Conservation (phyloP, 2,888 invertebrate genomes). For the Mythimna ferrago region DNA sequence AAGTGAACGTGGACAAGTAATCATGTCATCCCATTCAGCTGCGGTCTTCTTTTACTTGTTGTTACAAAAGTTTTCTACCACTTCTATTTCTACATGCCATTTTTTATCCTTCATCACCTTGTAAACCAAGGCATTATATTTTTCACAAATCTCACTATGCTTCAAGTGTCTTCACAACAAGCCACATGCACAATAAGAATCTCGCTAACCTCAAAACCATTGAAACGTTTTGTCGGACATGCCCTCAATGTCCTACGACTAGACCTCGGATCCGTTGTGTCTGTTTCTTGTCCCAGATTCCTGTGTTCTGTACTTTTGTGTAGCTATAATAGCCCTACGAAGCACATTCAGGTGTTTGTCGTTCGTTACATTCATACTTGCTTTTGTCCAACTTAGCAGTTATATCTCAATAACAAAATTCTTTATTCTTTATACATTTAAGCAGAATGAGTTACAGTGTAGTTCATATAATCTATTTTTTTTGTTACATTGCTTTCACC, state of each 20-base stretch:
- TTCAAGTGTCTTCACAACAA: background rate
- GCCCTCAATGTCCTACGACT: constrained; percentile 1
- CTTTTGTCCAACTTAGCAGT: background rate
- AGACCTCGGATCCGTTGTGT: constrained; percentile 4
- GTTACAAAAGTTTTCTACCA: background rate
- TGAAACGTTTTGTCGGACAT: constrained; percentile 1
- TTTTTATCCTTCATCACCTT: background rate
- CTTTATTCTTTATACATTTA: too few species aligned
- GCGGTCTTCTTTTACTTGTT: background rate
- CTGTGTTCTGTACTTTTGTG: constrained; percentile 6
- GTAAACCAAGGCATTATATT: background rate
- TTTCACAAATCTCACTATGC: background rate
- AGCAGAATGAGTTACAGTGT: too few species aligned
- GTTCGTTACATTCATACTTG: background rate
- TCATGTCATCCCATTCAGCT: too few species aligned
- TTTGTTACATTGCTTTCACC: too few species aligned
- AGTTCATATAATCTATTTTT: too few species aligned
- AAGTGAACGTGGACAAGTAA: too few species aligned
- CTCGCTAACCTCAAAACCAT: constrained; percentile 15
- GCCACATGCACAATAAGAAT: background rate
- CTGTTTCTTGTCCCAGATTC: constrained; percentile 24
- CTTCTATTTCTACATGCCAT: background rate
- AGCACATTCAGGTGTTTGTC: background rate
- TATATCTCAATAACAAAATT: background rate
- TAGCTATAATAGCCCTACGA: constrained; percentile 2